phyloP scores from a whole-genome alignment of 2,113 vertebrate genomes.

The Aldabrachelys gigantea region DNA sequence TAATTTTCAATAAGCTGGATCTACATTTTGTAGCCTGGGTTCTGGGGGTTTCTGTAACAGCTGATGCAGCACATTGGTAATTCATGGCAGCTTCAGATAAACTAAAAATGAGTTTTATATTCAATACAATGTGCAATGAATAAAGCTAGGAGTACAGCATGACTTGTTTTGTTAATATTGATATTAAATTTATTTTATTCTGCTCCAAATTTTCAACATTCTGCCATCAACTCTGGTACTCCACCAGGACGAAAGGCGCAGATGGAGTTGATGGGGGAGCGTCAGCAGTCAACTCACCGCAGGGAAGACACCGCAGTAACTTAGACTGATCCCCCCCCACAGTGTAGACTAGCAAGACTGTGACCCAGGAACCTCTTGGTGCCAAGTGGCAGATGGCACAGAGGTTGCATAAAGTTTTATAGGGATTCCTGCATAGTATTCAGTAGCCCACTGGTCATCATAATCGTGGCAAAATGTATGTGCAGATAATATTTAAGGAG shows the following conservation, averaged over 20 bases:
- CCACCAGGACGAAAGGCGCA: too few relatives aligned
- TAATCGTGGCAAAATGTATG: too few relatives aligned
- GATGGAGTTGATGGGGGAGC: too few relatives aligned
- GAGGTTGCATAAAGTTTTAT: neutral
- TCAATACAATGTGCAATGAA: neutral
- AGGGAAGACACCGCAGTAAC: too few relatives aligned
- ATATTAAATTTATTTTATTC: neutral
- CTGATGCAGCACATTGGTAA: neutral
- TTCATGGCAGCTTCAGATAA: neutral
- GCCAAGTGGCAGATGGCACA: neutral
- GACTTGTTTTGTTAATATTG: neutral
- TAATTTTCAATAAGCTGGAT: neutral
- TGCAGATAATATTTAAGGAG: too few relatives aligned
- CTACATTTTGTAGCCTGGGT: neutral
- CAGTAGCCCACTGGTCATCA: too few relatives aligned
- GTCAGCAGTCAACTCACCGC: too few relatives aligned
- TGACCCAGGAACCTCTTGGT: neutral
- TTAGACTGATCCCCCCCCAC: too few relatives aligned
- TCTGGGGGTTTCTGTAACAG: neutral
- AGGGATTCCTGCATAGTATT: neutral
- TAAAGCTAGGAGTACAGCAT: neutral
- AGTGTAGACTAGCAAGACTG: neutral
- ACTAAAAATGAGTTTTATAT: neutral
- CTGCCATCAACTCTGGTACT: neutral
- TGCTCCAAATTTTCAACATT: neutral